Evolutionary conservation across 2,797 vertebrate genomes (phyloP).

Genomic region (Chromobotia macracanthus): DNA sequence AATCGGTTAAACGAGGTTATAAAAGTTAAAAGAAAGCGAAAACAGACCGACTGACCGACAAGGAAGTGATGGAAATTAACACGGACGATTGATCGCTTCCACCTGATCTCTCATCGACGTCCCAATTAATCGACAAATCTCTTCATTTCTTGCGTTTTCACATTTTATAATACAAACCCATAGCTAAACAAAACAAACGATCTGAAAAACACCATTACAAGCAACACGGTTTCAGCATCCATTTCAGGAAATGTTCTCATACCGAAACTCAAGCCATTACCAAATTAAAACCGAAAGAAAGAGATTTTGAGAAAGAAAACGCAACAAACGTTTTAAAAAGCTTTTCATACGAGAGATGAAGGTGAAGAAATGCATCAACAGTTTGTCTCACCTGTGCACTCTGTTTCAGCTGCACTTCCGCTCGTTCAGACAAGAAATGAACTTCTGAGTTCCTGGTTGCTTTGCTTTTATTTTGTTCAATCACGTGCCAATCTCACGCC

Average conservation of each 20-base stretch:
- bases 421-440: background rate
- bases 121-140: too few species aligned
- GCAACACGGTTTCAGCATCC: too few species aligned
- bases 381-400: conserved; percentile 18
- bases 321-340: background rate
- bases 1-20: background rate
- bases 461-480: conserved; percentile 34
- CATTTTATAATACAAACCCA: background rate
- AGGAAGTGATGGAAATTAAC: conserved; percentile 4
- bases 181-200: background rate
- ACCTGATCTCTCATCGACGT: background rate
- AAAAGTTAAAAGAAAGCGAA: too few species aligned
- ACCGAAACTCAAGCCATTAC: background rate
- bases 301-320: background rate
- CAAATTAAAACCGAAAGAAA: conserved; percentile 44
- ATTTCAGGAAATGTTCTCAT: background rate
- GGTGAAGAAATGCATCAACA: background rate
- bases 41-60: background rate
- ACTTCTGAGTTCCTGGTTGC: conserved; percentile 20
- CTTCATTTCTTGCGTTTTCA: background rate
- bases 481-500: conserved; percentile 13
- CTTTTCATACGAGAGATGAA: background rate
- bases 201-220: background rate
- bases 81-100: background rate
- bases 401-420: background rate